Conservation (phyloP, 2,888 invertebrate genomes). For the Lagria hirta region DNA sequence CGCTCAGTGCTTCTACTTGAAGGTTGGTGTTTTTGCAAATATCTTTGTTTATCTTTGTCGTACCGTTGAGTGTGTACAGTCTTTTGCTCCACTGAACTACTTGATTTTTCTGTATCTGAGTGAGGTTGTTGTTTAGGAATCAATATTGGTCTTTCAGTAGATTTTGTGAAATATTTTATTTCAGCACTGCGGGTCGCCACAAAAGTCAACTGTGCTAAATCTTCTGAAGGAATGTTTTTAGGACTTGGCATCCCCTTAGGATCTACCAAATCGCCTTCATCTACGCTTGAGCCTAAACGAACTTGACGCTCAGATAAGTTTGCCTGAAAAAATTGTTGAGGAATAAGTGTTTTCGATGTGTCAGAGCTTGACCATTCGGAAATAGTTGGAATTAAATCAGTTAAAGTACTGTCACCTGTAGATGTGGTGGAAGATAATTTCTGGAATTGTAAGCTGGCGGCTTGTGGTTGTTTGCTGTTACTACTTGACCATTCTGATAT, state of each 20-base stretch:
- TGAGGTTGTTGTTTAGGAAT: constrained; percentile 57
- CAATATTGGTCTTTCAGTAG: constrained; percentile 58
- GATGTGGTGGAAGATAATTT: constrained; percentile 50
- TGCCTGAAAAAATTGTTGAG: constrained; percentile 53
- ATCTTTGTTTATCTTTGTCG: constrained; percentile 50
- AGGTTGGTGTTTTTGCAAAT: constrained; percentile 45
- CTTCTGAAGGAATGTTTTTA: constrained; percentile 51
- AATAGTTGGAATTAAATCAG: constrained; percentile 73
- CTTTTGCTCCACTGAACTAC: constrained; percentile 56
- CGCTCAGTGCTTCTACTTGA: constrained; percentile 49
- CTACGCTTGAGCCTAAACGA: constrained; percentile 48
- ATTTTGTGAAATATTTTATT: constrained; percentile 52
- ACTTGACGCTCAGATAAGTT: constrained; percentile 32
- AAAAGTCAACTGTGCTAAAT: constrained; percentile 42
- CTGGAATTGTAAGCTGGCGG: constrained; percentile 48
- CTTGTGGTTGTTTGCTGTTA: constrained; percentile 64
- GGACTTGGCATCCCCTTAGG: constrained; percentile 45
- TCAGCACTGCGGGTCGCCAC: constrained; percentile 26
- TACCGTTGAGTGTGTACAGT: constrained; percentile 50
- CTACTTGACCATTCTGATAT: constrained; percentile 84
- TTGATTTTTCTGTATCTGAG: constrained; percentile 55
- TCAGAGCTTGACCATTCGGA: constrained; percentile 78
- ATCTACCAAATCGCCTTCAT: constrained; percentile 45
- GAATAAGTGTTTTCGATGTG: constrained; percentile 71
- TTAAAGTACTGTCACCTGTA: constrained; percentile 55